Evolutionary conservation across 2,113 vertebrate species (phyloP).

Genomic region (Monopterus albus): DNA sequence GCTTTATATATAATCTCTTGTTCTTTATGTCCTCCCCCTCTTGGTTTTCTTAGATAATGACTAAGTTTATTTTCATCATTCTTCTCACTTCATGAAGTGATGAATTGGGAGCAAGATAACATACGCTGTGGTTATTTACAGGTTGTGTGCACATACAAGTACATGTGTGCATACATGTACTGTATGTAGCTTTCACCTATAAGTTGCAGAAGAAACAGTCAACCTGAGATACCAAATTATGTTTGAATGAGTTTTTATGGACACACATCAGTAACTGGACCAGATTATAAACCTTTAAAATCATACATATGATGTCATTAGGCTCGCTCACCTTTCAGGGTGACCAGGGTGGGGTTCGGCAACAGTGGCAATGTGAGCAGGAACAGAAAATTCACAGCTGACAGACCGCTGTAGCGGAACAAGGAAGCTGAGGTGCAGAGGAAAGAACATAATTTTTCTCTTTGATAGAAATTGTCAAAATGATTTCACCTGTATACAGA

Average conservation of each 20-base stretch:
- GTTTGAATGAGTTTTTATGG: not conserved
- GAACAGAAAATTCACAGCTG: slow-evolving; percentile 76
- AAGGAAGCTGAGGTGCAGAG: slow-evolving; percentile 68
- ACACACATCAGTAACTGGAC: not conserved
- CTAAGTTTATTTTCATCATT: not conserved
- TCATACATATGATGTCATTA: not conserved
- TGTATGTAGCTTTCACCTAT: not conserved
- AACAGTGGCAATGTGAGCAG: slow-evolving; percentile 74
- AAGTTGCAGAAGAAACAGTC: too few relatives aligned
- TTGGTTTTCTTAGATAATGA: not conserved
- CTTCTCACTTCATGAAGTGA: not conserved
- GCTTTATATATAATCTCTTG: not conserved
- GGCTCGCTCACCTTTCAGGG: slow-evolving; percentile 70
- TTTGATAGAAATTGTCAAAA: not conserved
- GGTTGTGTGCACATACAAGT: not conserved
- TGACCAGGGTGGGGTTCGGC: slow-evolving; percentile 64
- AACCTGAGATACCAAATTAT: too few relatives aligned
- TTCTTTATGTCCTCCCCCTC: not conserved
- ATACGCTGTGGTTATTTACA: not conserved
- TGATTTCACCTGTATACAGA: not conserved
- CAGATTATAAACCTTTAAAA: too few relatives aligned
- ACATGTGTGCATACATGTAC: not conserved
- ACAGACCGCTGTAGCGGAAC: slow-evolving; percentile 78
- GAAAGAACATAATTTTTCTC: not conserved
- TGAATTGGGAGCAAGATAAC: not conserved